Percentiles rank a stretch among this genome's conserved stretches.
Conservation (phyloP, 2,113 vertebrate genomes). For the Sisor rabdophorus region DNA sequence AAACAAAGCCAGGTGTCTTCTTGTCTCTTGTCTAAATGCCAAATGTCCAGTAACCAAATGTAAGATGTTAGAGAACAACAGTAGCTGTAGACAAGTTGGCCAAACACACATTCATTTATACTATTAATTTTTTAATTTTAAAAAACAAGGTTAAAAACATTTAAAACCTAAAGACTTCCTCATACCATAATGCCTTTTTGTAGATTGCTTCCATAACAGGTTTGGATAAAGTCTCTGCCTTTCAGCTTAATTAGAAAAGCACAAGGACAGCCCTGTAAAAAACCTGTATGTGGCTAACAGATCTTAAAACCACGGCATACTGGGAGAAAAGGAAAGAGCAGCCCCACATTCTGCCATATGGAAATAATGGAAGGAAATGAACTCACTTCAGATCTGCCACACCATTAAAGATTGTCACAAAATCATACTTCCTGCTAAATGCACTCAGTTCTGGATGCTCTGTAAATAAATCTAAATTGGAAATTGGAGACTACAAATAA, state of each 20-base stretch:
- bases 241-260: slow-evolving; percentile 9
- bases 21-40: slow-evolving; percentile 50
- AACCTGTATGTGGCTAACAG: slow-evolving; percentile 23
- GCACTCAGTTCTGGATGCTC: background rate
- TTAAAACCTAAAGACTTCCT: background rate
- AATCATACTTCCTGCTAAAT: slow-evolving; percentile 11
- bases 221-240: slow-evolving; percentile 38
- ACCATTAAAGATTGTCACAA: slow-evolving; percentile 7
- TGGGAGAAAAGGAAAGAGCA: background rate
- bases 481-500: slow-evolving; percentile 2
- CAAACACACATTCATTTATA: slow-evolving; percentile 53
- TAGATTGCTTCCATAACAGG: slow-evolving; percentile 28
- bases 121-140: too few species aligned
- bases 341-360: slow-evolving; percentile 24
- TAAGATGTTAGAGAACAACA: slow-evolving; percentile 53
- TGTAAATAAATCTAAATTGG: background rate
- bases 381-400: slow-evolving; percentile 16
- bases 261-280: slow-evolving; percentile 33
- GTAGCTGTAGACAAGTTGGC: slow-evolving; percentile 53
- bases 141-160: slow-evolving; percentile 21
- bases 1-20: slow-evolving; percentile 66
- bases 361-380: slow-evolving; percentile 32
- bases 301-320: slow-evolving; percentile 27
- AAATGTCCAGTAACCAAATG: slow-evolving; percentile 34
- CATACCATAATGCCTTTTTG: slow-evolving; percentile 30